Conservation (phyloP, 2,888 invertebrate genomes). For the Acanthococcus lagerstroemiae region DNA sequence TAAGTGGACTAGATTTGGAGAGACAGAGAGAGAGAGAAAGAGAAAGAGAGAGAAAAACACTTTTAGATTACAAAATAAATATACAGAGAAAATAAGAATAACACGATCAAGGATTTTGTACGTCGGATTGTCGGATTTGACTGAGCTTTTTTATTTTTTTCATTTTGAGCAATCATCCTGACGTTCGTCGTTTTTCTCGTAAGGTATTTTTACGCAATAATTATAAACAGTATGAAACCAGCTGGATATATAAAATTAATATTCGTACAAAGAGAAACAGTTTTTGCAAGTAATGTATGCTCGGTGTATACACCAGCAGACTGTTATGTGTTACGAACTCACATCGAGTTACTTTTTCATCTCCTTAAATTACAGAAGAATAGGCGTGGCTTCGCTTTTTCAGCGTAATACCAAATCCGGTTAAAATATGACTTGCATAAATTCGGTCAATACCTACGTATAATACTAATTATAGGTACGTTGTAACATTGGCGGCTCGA, state of each 20-base stretch:
- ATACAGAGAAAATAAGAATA: constrained; percentile 14
- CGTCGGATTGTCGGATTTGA: neutral
- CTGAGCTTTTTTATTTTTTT: neutral
- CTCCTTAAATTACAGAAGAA: constrained; percentile 26
- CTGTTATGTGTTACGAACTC: neutral
- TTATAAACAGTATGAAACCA: neutral
- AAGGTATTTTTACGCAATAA: neutral
- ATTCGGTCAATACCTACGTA: constrained; percentile 27
- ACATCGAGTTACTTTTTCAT: constrained; percentile 29
- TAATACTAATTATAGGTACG: neutral
- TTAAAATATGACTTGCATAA: constrained; percentile 29
- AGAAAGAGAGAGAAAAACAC: neutral
- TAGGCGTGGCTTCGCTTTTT: constrained; percentile 18
- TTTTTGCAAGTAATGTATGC: neutral
- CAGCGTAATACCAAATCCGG: constrained; percentile 27
- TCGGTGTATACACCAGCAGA: neutral
- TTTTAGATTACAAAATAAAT: neutral
- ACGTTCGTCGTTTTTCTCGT: neutral
- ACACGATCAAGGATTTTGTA: constrained; percentile 22
- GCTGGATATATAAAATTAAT: neutral
- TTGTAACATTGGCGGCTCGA: too few species aligned
- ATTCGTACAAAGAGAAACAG: neutral
- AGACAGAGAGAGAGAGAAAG: neutral
- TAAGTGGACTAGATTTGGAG: neutral
- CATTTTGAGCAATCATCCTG: constrained; percentile 1